Evolutionary conservation across 2,113 vertebrate genomes (phyloP), one percentile per base, ranked within the genome.

Genomic region (Phocoena sinus): DNA sequence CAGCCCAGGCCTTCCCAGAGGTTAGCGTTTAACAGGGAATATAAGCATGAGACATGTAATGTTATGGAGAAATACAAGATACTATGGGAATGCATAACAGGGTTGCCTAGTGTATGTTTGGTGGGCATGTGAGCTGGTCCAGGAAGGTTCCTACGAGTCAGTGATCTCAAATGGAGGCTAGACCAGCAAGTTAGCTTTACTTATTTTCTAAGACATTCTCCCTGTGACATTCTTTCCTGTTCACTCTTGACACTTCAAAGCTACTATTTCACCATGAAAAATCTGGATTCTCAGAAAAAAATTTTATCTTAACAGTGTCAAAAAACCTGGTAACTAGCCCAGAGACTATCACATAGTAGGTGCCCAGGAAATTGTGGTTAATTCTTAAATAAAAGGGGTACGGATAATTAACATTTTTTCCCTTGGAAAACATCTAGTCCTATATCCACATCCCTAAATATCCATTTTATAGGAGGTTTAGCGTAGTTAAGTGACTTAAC

Each of bases 41-140:
- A 3, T 9, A 60, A 71, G 25, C 68, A 31, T 0, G 10, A 80
- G 38, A 8, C 28, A 1, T 11, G 13, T 9, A 3, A 11, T 28
- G 28, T 18, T 36, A 56, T 0, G 4, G 11, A 28, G 76, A 70
- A 82, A 6, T 5, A 18, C 12, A 8, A 13, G 23, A 1, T 26
- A 1, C 21, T 2, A 13, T 6, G 18, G 33, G 13, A 56, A 3
- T 0, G 2, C 0, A 6, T 17, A 26, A 17, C 10, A 36, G 44
- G 8, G 63, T 33, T 3, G 0, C 2, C 33, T 63, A 0, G 0
- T 2, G 12, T 11, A 3, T 17, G 38, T 4, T 12, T 65, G 31
- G 13, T 36, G 67, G 50, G 36, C 8, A 1, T 3, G 10, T 3
- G 50, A 36, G 18, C 28, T 31, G 6, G 31, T 63, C 68, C 17